These are phyloP conservation scores for Drosophila paulistorum DNA, from an alignment of 1,140 invertebrate species.

Conservation along the genomic window DNA sequence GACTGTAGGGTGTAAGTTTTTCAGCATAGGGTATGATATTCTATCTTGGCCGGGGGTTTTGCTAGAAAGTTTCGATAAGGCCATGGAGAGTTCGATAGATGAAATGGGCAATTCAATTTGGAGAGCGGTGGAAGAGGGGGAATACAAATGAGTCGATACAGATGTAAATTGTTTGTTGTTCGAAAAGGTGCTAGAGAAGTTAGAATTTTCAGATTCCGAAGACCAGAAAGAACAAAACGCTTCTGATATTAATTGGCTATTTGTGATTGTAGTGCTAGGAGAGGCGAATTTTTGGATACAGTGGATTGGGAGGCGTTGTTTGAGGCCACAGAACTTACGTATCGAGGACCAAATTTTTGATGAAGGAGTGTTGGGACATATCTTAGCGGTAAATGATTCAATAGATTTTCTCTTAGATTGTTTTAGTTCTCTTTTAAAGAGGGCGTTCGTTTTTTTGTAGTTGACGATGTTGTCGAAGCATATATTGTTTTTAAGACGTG, in stretches of 20 bases:
- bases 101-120: slow-evolving; percentile 1
- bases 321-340: slow-evolving; percentile 8
- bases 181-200: slow-evolving; percentile 17
- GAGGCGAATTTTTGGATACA: not conserved
- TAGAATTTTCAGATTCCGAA: slow-evolving; percentile 7
- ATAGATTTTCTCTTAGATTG: too few relatives aligned
- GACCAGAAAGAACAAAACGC: slow-evolving; percentile 6
- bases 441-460: too few relatives aligned
- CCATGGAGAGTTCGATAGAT: slow-evolving; percentile 6
- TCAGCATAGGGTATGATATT: slow-evolving; percentile 22
- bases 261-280: not conserved
- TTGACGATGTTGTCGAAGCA: too few relatives aligned
- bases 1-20: not conserved
- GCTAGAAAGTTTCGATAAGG: slow-evolving; percentile 1
- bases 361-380: too few relatives aligned
- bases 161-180: slow-evolving; percentile 15
- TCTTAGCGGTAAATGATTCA: not conserved
- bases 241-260: not conserved
- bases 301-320: slow-evolving; percentile 4
- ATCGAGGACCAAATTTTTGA: slow-evolving; percentile 21
- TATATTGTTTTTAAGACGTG: too few relatives aligned
- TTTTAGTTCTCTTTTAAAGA: too few relatives aligned
- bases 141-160: slow-evolving; percentile 5
- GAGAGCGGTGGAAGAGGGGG: not conserved
- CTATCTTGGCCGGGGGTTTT: slow-evolving; percentile 14